Evolutionary conservation across 30 jellyfish, hydroid and myxozoan genomes (phyloP).

Genomic region (Morbakka virulenta): DNA sequence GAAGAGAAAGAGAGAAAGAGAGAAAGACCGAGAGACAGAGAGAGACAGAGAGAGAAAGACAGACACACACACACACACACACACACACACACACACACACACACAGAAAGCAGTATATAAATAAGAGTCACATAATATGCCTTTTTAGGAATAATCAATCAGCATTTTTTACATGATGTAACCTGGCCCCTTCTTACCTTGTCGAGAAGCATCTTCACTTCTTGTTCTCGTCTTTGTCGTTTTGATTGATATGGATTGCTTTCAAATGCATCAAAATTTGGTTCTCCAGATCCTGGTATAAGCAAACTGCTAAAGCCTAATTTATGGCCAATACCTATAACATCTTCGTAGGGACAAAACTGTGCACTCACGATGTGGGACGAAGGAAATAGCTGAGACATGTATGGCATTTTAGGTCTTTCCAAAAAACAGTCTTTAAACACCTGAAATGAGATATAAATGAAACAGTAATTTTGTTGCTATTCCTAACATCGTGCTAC

Average conservation of each 20-base stretch:
- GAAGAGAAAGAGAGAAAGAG: no score
- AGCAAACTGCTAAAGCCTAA: constrained; percentile 80
- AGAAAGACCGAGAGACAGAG: no score
- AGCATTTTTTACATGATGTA: no score
- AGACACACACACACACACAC: no score
- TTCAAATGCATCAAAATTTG: constrained; percentile 90
- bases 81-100: neutral
- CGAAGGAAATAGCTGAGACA: constrained; percentile 65
- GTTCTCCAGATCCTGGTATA: constrained; percentile 97
- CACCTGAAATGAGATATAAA: no score
- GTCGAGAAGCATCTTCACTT: constrained; percentile 91
- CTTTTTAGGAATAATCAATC: no score
- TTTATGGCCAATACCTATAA: constrained; percentile 92
- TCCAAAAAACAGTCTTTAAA: constrained; percentile 64
- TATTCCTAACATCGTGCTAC: no score
- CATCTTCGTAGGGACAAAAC: constrained; percentile 98
- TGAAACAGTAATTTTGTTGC: no score
- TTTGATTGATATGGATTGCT: constrained; percentile 91
- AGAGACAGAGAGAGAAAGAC: no score
- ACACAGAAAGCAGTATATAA: no score
- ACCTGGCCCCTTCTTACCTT: no score
- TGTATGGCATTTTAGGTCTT: constrained; percentile 79
- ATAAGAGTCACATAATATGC: no score
- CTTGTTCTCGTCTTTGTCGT: constrained; percentile 87
- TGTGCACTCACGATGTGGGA: constrained; percentile 71